Conservation (phyloP, 2,113 vertebrate genomes). For the Casuarius casuarius region DNA sequence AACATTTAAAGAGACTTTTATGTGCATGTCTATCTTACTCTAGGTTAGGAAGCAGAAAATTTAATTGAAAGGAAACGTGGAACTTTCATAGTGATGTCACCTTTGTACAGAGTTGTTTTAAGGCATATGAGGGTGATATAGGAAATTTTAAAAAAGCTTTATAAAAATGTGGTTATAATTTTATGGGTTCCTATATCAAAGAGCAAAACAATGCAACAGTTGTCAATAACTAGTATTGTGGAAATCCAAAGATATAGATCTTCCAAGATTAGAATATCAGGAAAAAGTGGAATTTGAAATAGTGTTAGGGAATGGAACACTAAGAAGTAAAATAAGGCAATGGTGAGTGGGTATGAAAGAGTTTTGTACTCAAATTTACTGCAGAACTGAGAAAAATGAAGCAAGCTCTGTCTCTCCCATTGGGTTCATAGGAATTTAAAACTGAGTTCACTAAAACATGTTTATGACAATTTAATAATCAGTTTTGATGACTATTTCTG, state of each 20-base stretch:
- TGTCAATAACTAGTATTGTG: not conserved
- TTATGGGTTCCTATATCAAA: not conserved
- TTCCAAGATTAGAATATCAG: no score
- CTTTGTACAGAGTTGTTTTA: not conserved
- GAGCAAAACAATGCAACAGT: fast-evolving
- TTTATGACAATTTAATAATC: not conserved
- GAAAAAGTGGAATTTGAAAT: not conserved
- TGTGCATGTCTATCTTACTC: not conserved
- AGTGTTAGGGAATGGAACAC: not conserved
- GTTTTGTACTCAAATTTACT: not conserved
- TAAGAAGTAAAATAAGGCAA: not conserved
- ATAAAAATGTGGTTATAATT: not conserved
- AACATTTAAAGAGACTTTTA: not conserved
- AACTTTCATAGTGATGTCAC: not conserved
- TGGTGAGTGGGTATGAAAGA: not conserved
- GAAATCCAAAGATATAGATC: not conserved
- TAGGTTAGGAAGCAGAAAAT: not conserved
- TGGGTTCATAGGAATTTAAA: not conserved
- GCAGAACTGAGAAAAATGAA: not conserved
- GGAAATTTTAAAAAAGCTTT: not conserved
- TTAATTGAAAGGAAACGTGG: not conserved
- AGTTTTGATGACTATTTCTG: not conserved
- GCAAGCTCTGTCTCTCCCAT: not conserved
- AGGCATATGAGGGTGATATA: not conserved
- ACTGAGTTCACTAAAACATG: not conserved